A percentile compares a stretch with the other conserved stretches of the same genome.
These are phyloP conservation scores for Platerodrilus igneus DNA, from an alignment of 2,888 invertebrate genomes.

Conservation along the genomic window DNA sequence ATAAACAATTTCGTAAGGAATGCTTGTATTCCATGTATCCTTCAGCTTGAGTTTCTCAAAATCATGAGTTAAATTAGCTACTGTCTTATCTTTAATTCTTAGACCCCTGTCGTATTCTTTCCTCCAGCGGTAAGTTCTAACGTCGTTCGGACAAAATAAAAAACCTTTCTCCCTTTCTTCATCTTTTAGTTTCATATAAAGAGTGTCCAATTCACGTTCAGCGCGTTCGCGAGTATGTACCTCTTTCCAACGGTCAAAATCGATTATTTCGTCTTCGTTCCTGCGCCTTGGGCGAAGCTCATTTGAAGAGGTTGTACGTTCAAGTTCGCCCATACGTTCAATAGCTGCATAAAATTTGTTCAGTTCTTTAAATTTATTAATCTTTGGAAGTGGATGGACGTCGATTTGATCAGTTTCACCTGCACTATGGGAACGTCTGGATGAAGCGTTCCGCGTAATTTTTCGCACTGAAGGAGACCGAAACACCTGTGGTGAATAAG, in stretches of 20 bases:
- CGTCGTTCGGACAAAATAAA: conserved; percentile 71
- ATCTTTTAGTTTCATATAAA: conserved; percentile 70
- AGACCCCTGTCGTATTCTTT: conserved; percentile 71
- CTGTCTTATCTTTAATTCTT: conserved; percentile 78
- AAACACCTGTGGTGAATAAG: conserved; percentile 54
- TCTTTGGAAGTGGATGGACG: conserved; percentile 62
- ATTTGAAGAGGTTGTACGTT: conserved; percentile 66
- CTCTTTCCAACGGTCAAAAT: conserved; percentile 83
- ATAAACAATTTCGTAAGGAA: conserved; percentile 46
- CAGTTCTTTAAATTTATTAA: conserved; percentile 77
- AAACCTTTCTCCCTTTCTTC: conserved; percentile 82
- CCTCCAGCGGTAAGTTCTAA: conserved; percentile 72
- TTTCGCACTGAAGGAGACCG: conserved; percentile 65
- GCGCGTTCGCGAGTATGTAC: conserved; percentile 74
- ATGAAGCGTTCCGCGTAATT: conserved; percentile 54
- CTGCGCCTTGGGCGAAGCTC: conserved; percentile 68
- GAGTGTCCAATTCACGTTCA: conserved; percentile 71
- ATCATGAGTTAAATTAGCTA: conserved; percentile 76
- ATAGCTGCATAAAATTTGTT: conserved; percentile 81
- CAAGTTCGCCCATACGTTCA: conserved; percentile 78
- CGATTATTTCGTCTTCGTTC: conserved; percentile 75
- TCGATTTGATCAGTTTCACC: conserved; percentile 66
- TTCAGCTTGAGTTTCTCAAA: conserved; percentile 62
- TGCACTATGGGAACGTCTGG: conserved; percentile 55
- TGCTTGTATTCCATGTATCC: conserved; percentile 49